Evolutionary conservation across 2,797 vertebrate species (phyloP), one percentile per base, ranked within the genome.

Genomic region (Notolepis coatsorum): DNA sequence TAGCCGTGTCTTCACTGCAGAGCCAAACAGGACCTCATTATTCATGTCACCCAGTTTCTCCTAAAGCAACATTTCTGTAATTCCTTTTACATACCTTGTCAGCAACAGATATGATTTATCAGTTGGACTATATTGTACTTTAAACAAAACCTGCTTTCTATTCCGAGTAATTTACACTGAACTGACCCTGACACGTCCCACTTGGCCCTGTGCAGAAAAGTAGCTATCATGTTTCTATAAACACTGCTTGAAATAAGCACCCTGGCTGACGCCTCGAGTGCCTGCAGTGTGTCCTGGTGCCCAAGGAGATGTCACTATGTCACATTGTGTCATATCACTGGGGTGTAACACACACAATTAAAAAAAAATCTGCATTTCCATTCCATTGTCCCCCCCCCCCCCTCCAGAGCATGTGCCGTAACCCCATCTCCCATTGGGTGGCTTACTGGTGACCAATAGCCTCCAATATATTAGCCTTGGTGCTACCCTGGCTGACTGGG

Each of bases 281-380:
- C 61, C 18, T 42, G 51, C n/a, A 9, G 65, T 1, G 33, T 75
- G 80, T 75, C 80, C 84, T 64, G 37, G 52, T 46, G n/a, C n/a
- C n/a, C n/a, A n/a, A n/a, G n/a, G n/a, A n/a, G n/a, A n/a, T n/a
- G n/a, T n/a, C n/a, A n/a, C n/a, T n/a, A n/a, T n/a, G n/a, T n/a
- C n/a, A n/a, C n/a, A n/a, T n/a, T n/a, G n/a, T n/a, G n/a, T n/a
- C n/a, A n/a, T n/a, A n/a, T n/a, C n/a, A n/a, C n/a, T n/a, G n/a
- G n/a, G n/a, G n/a, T n/a, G n/a, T n/a, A n/a, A n/a, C n/a, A n/a
- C n/a, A n/a, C n/a, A n/a, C n/a, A n/a, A n/a, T n/a, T n/a, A n/a
- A n/a, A n/a, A n/a, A n/a, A n/a, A n/a, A n/a, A n/a, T n/a, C n/a
- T n/a, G n/a, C n/a, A n/a, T n/a, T n/a, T n/a, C n/a, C n/a, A n/a